Evolutionary conservation across 1,140 invertebrate genomes (phyloP), one percentile per base, ranked within the genome.

Genomic region (Cydia pomonella): DNA sequence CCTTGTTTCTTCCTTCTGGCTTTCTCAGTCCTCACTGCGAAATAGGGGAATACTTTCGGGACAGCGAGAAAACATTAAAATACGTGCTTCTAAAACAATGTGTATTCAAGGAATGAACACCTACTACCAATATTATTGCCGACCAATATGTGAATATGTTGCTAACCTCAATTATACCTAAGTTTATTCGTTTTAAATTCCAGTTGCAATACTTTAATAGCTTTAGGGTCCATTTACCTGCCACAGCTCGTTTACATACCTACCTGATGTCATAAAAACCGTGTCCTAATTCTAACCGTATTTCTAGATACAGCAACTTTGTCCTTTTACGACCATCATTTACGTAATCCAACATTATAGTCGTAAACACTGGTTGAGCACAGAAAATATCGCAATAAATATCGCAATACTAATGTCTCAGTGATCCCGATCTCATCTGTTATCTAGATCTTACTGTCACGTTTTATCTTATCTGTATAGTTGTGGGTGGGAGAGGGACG

Each of bases 351-450:
- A 74, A 53, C 72, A 78, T 79, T 73, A 77, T 83, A 75, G 50
- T 76, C 82, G 82, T 85, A 77, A 85, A 82, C 77, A 75, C 78
- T 71, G 73, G 75, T 74, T 81, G 72, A 80, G 74, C 73, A 78
- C 75, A 80, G 74, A 81, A 82, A 80, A 82, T 82, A 84, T 80
- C 80, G 82, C 86, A 88, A 88, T 86, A 84, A 86, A 87, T 86
- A 88, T 88, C 84, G 80, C 82, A 84, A 83, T 85, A 85, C 85
- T 87, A 84, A 85, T 86, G 84, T 87, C 86, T 82, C 76, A 79
- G 78, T 87, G 82, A 87, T 87, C 81, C 85, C 75, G 81, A 87
- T 88, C 84, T 84, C 81, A 86, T 87, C 87, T 82, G 84, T 81
- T 86, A 87, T 85, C 82, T 81, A 79, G 81, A 86, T 87, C 78